These are phyloP conservation scores for Pelochelys cantorii DNA, from an alignment of 2,797 vertebrate genomes.

Conservation along the genomic window DNA sequence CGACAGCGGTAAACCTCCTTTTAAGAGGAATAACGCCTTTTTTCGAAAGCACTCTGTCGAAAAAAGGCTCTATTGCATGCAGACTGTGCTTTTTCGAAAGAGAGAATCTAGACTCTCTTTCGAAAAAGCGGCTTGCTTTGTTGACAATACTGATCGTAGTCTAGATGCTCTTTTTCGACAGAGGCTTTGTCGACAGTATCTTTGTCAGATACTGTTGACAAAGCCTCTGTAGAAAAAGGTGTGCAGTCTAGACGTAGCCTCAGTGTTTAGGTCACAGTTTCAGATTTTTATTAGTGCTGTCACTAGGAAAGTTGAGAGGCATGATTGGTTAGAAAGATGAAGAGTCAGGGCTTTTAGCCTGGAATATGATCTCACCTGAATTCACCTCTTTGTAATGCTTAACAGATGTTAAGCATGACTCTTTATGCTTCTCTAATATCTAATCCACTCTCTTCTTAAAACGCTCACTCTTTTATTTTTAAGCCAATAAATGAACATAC, in stretches of 20 bases:
- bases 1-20: too few species aligned
- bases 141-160: too few species aligned
- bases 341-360: constrained; percentile 6
- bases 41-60: too few species aligned
- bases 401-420: constrained; percentile 51
- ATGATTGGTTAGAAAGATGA: constrained; percentile 34
- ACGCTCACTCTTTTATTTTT: background rate
- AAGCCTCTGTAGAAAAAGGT: too few species aligned
- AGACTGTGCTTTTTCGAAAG: too few species aligned
- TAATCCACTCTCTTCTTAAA: background rate
- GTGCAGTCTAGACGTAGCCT: background rate
- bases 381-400: constrained; percentile 18
- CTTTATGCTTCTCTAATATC: background rate
- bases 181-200: too few species aligned
- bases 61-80: too few species aligned
- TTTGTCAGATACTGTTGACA: too few species aligned
- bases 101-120: too few species aligned
- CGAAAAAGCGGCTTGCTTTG: too few species aligned
- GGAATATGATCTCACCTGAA: constrained; percentile 56
- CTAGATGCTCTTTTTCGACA: too few species aligned
- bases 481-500: background rate
- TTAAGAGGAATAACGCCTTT: too few species aligned
- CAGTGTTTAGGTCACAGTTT: constrained; percentile 48
- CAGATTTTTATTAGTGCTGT: constrained; percentile 60
- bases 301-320: constrained; percentile 38